Base-by-base conservation (phyloP, 2,888 invertebrate genomes). In the Polydesmus complanatus region DNA sequence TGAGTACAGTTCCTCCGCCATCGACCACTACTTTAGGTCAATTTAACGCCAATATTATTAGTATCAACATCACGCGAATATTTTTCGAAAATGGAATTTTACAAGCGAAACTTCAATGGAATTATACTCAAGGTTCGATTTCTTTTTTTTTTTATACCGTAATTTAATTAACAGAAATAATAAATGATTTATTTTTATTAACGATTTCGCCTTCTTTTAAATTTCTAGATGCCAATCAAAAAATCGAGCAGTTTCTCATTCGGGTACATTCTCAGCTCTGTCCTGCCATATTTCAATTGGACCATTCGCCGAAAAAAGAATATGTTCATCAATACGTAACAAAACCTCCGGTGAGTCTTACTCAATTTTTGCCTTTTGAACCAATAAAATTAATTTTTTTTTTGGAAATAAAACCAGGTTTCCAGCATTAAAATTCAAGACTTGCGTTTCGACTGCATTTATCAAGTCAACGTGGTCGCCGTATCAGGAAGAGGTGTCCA, bases 401-500 rank as follows among this genome's bases (percentile, higher is more conserved):
- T 26, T 3, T 27, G 27, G 2, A 2, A 37, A 37, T 55, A 1
- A 3, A 54, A 14, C 37, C n/a, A 56, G 56, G 56, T 47, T 56
- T 47, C 56, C 22, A 14, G 23, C 48, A 21, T 57, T 23, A 23
- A 18, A 14, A 26, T 57, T 19, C 49, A 49, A 8, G 48, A 19
- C 26, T 22, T 57, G n/a, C 26, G 57, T 8, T 57, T 57, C 21
- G 57, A 57, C 19, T 57, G 57, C 19, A 25, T 49, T 25, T 57
- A 57, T 26, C 57, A 48, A 26, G 27, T 50, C 1, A 50, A 21
- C 22, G 50, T 57, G 27, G 48, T 25, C 49, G 57, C 57, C 19
- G 27, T 25, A 27, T 57, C 57, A 2, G 49, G 25, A n/a, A n/a
- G 50, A 2, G 49, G 50, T n/a, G 26, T 25, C 25, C 23, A 49